Evolutionary conservation across 2,888 invertebrate species (phyloP).

Genomic region (Parnassius glacialis): DNA sequence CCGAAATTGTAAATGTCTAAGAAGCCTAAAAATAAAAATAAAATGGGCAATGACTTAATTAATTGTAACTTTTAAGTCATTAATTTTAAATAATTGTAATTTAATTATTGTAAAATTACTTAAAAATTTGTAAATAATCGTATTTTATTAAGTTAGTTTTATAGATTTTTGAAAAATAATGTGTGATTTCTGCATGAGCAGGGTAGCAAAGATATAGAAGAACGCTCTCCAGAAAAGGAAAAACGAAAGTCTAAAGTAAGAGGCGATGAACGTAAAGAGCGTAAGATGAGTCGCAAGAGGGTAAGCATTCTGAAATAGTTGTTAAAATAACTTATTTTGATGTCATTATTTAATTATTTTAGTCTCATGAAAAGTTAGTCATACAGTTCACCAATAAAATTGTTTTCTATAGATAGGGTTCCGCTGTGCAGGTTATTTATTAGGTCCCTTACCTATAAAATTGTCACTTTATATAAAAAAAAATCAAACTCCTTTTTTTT

Average conservation of each 20-base stretch:
- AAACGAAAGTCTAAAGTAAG: slow-evolving; percentile 84
- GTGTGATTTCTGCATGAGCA: slow-evolving; percentile 64
- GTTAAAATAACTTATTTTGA: background rate
- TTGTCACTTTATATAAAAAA: too few species aligned
- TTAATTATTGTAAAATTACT: background rate
- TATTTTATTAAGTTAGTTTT: background rate
- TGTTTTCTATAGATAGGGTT: too few species aligned
- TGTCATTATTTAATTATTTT: background rate
- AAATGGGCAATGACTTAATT: slow-evolving; percentile 44
- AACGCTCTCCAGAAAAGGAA: slow-evolving; percentile 84
- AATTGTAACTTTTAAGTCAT: slow-evolving; percentile 58
- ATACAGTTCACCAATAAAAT: too few species aligned
- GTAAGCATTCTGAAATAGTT: slow-evolving; percentile 62
- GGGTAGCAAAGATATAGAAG: slow-evolving; percentile 81
- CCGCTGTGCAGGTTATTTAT: too few species aligned
- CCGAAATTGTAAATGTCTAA: too few species aligned
- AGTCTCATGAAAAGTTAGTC: too few species aligned
- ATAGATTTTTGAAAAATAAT: slow-evolving; percentile 25
- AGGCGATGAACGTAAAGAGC: slow-evolving; percentile 85
- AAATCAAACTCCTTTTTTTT: too few species aligned
- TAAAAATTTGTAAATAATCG: background rate
- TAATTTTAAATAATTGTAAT: slow-evolving; percentile 9
- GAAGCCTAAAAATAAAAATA: background rate
- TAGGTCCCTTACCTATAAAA: too few species aligned
- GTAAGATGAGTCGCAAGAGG: slow-evolving; percentile 90